Conservation (phyloP, 2,888 invertebrate genomes). For the Lypha dubia region DNA sequence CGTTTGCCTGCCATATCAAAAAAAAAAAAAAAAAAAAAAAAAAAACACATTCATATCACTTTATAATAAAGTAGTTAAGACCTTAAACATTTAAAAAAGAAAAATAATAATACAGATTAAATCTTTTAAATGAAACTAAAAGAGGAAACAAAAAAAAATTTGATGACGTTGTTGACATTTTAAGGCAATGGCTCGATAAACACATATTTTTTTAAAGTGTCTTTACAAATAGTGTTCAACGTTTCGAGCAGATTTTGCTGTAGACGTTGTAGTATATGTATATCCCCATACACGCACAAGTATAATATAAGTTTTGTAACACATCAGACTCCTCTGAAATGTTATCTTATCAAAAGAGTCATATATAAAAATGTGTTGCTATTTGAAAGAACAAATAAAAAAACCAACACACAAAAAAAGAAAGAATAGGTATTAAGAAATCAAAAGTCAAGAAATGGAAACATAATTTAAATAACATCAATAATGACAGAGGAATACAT, state of each 20-base stretch:
- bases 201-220: not conserved
- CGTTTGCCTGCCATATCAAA: constrained; percentile 67
- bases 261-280: not conserved
- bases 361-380: constrained; percentile 54
- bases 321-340: constrained; percentile 39
- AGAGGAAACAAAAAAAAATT: constrained; percentile 8
- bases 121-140: constrained; percentile 38
- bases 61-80: constrained; percentile 62
- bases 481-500: constrained; percentile 12
- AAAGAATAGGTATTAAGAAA: constrained; percentile 38
- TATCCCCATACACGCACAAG: no score
- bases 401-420: not conserved
- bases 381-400: constrained; percentile 42
- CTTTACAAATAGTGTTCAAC: not conserved
- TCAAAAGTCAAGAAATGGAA: constrained; percentile 74
- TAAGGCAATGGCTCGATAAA: constrained; percentile 16
- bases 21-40: no score
- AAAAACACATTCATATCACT: constrained; percentile 53
- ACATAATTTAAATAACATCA: constrained; percentile 73
- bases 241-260: not conserved
- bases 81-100: constrained; percentile 42
- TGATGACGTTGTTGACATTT: constrained; percentile 45
- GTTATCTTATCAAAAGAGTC: constrained; percentile 66
- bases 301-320: constrained; percentile 30
- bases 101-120: constrained; percentile 29